phyloP scores from a whole-genome alignment of 2,888 invertebrate species.

The Parnassius glacialis region DNA sequence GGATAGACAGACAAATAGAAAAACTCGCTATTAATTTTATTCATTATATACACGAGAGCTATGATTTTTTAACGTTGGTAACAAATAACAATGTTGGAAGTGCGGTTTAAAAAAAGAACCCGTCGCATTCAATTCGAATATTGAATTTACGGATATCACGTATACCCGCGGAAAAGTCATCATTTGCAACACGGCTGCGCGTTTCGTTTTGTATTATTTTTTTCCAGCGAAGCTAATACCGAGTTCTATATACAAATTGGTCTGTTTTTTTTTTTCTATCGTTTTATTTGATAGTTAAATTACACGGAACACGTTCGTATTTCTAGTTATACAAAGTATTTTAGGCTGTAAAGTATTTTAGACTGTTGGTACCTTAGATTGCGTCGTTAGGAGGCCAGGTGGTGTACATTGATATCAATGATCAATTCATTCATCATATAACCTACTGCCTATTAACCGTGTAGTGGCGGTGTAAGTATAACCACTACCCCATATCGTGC shows the following conservation, averaged over 20 bases:
- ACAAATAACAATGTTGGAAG: slow-evolving; percentile 11
- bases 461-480: too few species aligned
- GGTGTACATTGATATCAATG: too few species aligned
- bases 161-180: slow-evolving; percentile 20
- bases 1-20: too few species aligned
- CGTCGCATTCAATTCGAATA: slow-evolving; percentile 22
- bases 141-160: slow-evolving; percentile 26
- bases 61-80: too few species aligned
- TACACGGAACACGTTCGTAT: slow-evolving; percentile 5
- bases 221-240: slow-evolving; percentile 12
- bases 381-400: too few species aligned
- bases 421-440: too few species aligned
- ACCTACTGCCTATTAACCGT: too few species aligned
- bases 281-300: slow-evolving; percentile 12
- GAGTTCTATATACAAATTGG: slow-evolving; percentile 18
- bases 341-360: background rate
- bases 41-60: too few species aligned
- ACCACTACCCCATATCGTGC: too few species aligned
- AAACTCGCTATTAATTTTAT: too few species aligned
- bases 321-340: background rate
- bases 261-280: slow-evolving; percentile 1
- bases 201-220: slow-evolving; percentile 17
- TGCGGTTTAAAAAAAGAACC: slow-evolving; percentile 10
- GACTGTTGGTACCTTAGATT: too few species aligned
- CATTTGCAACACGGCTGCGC: slow-evolving; percentile 21